Base-by-base conservation (phyloP, 1,140 invertebrate genomes). In the Leptinotarsa undecemlineata region DNA sequence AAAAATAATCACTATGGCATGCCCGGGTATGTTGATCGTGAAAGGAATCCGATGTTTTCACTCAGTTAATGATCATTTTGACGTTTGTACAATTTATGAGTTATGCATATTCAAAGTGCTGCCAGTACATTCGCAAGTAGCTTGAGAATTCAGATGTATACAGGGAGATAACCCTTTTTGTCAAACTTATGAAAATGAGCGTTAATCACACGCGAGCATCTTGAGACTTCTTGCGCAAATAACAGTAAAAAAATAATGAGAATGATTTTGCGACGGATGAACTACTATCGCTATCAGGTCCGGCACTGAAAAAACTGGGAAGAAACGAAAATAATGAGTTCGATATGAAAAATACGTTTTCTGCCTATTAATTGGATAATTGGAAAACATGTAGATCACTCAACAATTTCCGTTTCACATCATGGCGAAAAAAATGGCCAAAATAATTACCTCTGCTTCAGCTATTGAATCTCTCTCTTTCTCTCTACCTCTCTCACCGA, bases 141-240 rank as follows among this genome's bases (percentile, higher is more conserved):
- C 20, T 33, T 8, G 19, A 66, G 20, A 23, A 66, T n/a, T 21
- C 26, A 68, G 67, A 68, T 68, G 67, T 66, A 66, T 23, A 21
- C 26, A 21, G 26, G 19, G 42, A 47, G 67, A 68, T 68, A 68
- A 47, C 67, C 67, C 67, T 68, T 68, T 68, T 68, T 68, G 67
- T 68, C 67, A 48, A 68, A 20, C 67, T 68, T 68, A 68, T 68
- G 67, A 68, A 68, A 68, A 68, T 68, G 67, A 47, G 67, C 33
- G 67, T 48, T 68, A 68, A 68, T 68, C 67, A 48, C 67, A 68
- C 67, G 67, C n/a, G 19, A 68, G 14, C n/a, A 68, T 68, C 67
- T 68, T 2, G 33, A 17, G 26, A 20, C 67, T 48, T n/a, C 20
- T 33, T 68, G 20, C 67, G 67, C 48, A 21, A 47, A 33, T 68